Conservation (phyloP, 2,888 invertebrate genomes). For the Phymatocera aterrima region DNA sequence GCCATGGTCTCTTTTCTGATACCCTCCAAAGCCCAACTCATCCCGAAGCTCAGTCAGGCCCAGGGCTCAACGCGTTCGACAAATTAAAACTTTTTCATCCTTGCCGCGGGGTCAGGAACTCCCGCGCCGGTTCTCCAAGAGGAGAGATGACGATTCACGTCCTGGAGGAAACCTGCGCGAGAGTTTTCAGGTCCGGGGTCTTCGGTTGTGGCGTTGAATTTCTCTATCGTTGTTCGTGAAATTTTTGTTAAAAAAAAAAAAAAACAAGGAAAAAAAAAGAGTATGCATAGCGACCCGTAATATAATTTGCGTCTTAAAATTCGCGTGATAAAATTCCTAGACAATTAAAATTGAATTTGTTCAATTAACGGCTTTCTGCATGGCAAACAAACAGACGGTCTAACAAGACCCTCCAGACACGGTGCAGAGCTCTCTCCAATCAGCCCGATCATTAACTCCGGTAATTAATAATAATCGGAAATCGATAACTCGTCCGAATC, state of each 20-base stretch:
- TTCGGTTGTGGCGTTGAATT: background rate
- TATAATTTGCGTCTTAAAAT: background rate
- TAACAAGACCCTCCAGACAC: constrained; percentile 71
- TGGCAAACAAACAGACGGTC: constrained; percentile 55
- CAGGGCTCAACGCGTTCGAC: constrained; percentile 33
- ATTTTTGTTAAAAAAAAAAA: too few relatives aligned
- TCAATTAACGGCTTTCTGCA: constrained; percentile 38
- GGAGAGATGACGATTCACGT: background rate
- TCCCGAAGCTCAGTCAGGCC: constrained; percentile 16
- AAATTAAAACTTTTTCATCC: constrained; percentile 45
- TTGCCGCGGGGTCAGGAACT: constrained; percentile 32
- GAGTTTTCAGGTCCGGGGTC: background rate
- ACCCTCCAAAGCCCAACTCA: background rate
- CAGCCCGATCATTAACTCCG: constrained; percentile 68
- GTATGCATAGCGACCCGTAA: background rate
- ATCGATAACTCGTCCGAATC: constrained; percentile 58
- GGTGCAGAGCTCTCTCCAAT: constrained; percentile 60
- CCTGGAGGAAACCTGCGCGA: background rate
- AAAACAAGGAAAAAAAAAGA: too few relatives aligned
- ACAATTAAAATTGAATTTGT: constrained; percentile 55
- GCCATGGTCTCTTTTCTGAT: constrained; percentile 13
- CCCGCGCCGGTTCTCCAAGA: background rate
- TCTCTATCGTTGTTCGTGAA: background rate
- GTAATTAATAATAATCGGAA: constrained; percentile 69
- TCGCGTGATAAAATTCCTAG: constrained; percentile 31